A percentile compares a stretch with the other conserved stretches of the same genome.
Evolutionary conservation across 2,113 vertebrate species (phyloP).

Genomic region (Nesogale talazaci): DNA sequence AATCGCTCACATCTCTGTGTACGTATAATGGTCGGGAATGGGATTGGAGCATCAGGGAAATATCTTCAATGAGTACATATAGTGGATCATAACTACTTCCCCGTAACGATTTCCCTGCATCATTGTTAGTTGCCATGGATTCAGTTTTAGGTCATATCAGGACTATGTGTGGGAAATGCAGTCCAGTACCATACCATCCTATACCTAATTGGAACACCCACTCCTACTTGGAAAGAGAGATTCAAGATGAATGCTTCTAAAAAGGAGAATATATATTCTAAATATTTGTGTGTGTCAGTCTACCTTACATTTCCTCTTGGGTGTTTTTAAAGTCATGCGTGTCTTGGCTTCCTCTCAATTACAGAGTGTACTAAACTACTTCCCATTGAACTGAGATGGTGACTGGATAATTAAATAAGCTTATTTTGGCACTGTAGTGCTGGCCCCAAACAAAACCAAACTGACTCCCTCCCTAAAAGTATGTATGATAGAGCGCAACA

Average conservation of each 20-base stretch:
- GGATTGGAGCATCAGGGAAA: not conserved
- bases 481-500: too few relatives aligned
- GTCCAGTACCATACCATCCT: not conserved
- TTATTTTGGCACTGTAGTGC: too few relatives aligned
- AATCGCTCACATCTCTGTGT: not conserved
- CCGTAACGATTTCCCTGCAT: too few relatives aligned
- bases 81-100: not conserved
- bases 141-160: too few relatives aligned
- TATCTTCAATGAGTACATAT: not conserved
- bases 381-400: not conserved
- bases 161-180: too few relatives aligned
- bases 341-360: not conserved
- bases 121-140: too few relatives aligned
- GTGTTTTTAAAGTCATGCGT: not conserved
- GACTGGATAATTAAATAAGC: not conserved
- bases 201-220: not conserved
- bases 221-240: not conserved
- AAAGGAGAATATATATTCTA: not conserved
- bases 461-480: too few relatives aligned
- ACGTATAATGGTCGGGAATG: rapidly evolving
- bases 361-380: not conserved
- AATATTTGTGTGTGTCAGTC: not conserved
- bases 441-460: too few relatives aligned
- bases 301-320: not conserved
- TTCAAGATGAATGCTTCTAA: not conserved